A percentile compares a stretch with the other conserved stretches of the same genome.
phyloP scores from a whole-genome alignment of 2,888 invertebrate genomes.

The Venusia cambrica region DNA sequence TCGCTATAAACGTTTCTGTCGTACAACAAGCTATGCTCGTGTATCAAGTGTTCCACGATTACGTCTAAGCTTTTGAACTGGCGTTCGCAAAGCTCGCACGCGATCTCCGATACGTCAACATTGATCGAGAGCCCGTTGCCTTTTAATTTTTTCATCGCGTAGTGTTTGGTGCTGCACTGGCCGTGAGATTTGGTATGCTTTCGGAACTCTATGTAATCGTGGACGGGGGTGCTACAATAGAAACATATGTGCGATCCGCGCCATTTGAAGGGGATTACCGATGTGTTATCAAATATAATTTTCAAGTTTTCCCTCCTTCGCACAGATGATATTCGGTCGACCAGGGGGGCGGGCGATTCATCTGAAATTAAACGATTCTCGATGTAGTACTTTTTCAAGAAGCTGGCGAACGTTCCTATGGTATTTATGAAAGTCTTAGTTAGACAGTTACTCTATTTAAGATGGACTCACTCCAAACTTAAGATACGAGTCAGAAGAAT shows the following conservation, averaged over 20 bases:
- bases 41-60: constrained; percentile 59
- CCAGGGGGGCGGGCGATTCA: constrained; percentile 45
- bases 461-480: no score
- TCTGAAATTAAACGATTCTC: constrained; percentile 68
- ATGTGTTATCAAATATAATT: constrained; percentile 66
- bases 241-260: constrained; percentile 61
- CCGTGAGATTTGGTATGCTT: constrained; percentile 62
- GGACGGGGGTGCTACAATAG: constrained; percentile 56
- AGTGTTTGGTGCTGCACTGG: constrained; percentile 47
- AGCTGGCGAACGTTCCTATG: constrained; percentile 6
- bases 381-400: constrained; percentile 36
- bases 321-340: constrained; percentile 52
- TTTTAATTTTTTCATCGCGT: constrained; percentile 51
- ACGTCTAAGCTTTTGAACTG: constrained; percentile 47
- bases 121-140: constrained; percentile 57
- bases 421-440: no score
- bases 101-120: constrained; percentile 61
- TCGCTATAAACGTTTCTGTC: constrained; percentile 53
- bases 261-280: constrained; percentile 70
- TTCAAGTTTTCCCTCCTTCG: constrained; percentile 62
- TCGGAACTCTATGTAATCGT: constrained; percentile 54
- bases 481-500: no score
- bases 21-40: constrained; percentile 55
- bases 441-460: no score
- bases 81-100: constrained; percentile 58